Conservation (phyloP, 2,797 vertebrate genomes). For the Sebastes reedi region DNA sequence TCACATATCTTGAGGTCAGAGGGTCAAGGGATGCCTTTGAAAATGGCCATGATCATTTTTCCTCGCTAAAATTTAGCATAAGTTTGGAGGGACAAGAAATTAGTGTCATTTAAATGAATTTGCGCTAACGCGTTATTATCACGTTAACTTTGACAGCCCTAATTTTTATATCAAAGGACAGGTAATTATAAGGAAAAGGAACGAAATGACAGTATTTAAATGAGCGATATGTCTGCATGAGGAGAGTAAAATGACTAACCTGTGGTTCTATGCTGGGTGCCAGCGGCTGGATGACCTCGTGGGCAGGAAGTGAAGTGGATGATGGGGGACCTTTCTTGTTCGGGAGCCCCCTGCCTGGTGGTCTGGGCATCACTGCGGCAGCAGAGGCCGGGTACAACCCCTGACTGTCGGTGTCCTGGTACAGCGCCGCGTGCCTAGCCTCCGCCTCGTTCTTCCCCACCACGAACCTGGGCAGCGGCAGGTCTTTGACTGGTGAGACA, state of each 20-base stretch:
- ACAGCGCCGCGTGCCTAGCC: constrained; percentile 87
- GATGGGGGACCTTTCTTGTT: constrained; percentile 89
- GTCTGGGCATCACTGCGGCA: constrained; percentile 92
- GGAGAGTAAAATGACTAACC: constrained; percentile 73
- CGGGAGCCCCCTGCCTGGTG: constrained; percentile 88
- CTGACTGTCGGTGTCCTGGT: constrained; percentile 91
- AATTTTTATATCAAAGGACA: not conserved
- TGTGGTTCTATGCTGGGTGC: constrained; percentile 88
- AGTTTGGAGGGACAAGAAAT: no score
- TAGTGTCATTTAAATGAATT: no score
- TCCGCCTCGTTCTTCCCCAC: constrained; percentile 96
- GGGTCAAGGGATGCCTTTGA: no score
- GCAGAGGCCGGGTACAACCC: constrained; percentile 91
- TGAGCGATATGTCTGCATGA: not conserved
- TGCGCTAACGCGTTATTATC: no score
- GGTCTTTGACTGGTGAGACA: constrained; percentile 89
- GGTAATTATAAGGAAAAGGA: not conserved
- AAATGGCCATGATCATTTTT: no score
- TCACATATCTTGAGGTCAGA: no score
- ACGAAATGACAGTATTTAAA: not conserved
- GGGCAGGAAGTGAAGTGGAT: constrained; percentile 81
- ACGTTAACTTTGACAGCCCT: not conserved
- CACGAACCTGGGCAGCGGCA: constrained; percentile 93
- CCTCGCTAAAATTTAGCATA: no score
- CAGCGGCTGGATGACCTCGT: constrained; percentile 90